A percentile compares a stretch with the other conserved stretches of the same genome.
Conservation (phyloP, 2,113 vertebrate genomes). For the Centrocercus urophasianus region DNA sequence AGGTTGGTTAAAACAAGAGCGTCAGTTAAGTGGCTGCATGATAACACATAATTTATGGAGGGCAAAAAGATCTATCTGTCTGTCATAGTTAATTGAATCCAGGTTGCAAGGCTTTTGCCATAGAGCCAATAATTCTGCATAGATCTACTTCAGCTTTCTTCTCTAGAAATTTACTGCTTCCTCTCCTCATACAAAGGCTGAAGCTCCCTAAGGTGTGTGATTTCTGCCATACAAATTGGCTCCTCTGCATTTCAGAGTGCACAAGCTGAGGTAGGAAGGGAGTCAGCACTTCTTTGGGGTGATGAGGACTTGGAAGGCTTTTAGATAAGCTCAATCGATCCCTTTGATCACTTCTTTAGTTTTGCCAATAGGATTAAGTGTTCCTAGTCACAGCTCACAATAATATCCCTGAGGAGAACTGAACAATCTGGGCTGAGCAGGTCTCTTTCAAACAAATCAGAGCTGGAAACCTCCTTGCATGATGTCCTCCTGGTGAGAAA, state of each 20-base stretch:
- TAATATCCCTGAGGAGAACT: not conserved
- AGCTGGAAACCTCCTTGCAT: not conserved
- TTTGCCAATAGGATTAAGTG: not conserved
- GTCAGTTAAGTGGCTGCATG: not conserved
- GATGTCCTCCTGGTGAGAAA: not conserved
- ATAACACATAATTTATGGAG: constrained; percentile 18
- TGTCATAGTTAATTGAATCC: not conserved
- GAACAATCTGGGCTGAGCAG: not conserved
- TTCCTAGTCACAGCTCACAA: not conserved
- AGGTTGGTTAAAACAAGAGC: constrained; percentile 24
- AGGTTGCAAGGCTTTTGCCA: not conserved
- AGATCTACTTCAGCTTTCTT: not conserved
- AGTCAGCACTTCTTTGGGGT: not conserved
- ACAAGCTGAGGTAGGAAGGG: not conserved
- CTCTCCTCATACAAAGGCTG: not conserved
- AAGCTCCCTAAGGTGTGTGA: fast-evolving
- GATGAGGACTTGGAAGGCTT: not conserved
- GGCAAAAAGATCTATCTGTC: constrained; percentile 7
- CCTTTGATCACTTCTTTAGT: not conserved
- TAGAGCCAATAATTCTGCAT: not conserved
- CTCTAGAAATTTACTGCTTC: not conserved
- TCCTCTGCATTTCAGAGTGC: not conserved
- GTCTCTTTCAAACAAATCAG: fast-evolving
- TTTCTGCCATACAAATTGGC: fast-evolving
- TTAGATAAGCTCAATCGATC: not conserved